Evolutionary conservation across 2,888 invertebrate genomes (phyloP), one percentile per base, ranked within the genome.

Genomic region (Eumacrocentrus americanus): DNA sequence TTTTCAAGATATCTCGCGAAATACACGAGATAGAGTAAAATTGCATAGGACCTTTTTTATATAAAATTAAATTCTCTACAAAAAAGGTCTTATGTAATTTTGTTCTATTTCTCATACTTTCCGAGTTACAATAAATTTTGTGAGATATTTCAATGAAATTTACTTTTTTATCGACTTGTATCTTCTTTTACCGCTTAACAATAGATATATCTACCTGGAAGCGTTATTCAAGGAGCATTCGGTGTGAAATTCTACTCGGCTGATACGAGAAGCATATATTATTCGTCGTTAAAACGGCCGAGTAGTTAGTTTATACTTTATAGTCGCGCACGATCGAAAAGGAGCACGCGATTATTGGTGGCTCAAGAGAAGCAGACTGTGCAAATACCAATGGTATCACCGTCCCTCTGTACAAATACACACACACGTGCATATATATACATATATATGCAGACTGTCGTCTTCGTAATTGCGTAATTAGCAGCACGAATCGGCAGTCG

Each of bases 401-500:
- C 2, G 22, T 22, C n/a, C 6, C 1, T 7, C 3, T 12, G 2
- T 16, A 40, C n/a, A 42, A n/a, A 20, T 18, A 18, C n/a, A 42
- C 9, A 2, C 35, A 2, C n/a, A 7, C 16, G 20, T 18, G 9
- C 14, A 40, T 18, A 16, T 11, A 9, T 7, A 11, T 18, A 11
- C 14, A 37, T 35, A 37, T 37, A 18, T 46, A 12, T 46, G 14
- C 14, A 22, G 23, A 46, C 11, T 23, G 23, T 23, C 23, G 23
- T 46, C 46, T 23, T n/a, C 3, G 22, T 46, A 46, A 46, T 46
- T 46, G 25, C 46, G 46, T 14, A 46, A 46, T 46, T 46, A 46
- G n/a, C 14, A 23, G 46, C 6, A 46, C 46, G n/a, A 46, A 46
- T 25, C 23, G 22, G 7, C 7, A 22, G 23, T 22, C 23, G 23